Evolutionary conservation across 23 tunicate genomes (phyloP).

Genomic region (Ciona savignyi): DNA sequence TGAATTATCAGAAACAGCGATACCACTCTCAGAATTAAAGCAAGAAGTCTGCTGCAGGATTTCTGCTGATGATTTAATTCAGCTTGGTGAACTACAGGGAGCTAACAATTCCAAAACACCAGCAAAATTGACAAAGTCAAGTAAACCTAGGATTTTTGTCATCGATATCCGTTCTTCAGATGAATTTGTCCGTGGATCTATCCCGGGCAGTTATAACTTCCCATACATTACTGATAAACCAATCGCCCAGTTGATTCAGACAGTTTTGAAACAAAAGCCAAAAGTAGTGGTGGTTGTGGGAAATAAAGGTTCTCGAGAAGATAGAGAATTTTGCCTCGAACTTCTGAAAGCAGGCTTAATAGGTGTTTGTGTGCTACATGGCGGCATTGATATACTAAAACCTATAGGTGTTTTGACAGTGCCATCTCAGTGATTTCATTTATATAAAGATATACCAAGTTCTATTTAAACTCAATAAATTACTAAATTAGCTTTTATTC

Average conservation of each 20-base stretch:
- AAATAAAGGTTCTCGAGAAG: slow-evolving; percentile 22
- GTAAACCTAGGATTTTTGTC: slow-evolving; percentile 58
- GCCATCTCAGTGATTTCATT: slow-evolving; percentile 10
- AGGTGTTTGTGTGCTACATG: slow-evolving; percentile 55
- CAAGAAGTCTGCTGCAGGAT: slow-evolving; percentile 66
- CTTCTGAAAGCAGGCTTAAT: slow-evolving; percentile 38
- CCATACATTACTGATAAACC: slow-evolving; percentile 26
- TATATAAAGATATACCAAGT: too few species aligned
- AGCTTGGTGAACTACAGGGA: slow-evolving; percentile 69
- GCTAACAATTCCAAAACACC: slow-evolving; percentile 67
- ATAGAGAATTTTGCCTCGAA: slow-evolving; percentile 19
- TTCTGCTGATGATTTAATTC: slow-evolving; percentile 80
- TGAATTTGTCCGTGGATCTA: slow-evolving; percentile 67
- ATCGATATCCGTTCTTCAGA: slow-evolving; percentile 66
- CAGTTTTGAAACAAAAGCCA: slow-evolving; percentile 20
- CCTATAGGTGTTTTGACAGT: slow-evolving; percentile 50
- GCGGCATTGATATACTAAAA: slow-evolving; percentile 69
- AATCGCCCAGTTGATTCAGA: slow-evolving; percentile 9
- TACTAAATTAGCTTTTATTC: too few species aligned
- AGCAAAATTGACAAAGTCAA: slow-evolving; percentile 43
- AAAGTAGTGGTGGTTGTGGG: slow-evolving; percentile 75
- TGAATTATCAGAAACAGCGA: slow-evolving; percentile 55
- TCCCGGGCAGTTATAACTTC: slow-evolving; percentile 53
- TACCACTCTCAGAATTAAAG: slow-evolving; percentile 47
- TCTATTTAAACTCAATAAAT: too few species aligned